These are phyloP conservation scores for Saccopteryx bilineata DNA, from an alignment of 2,113 vertebrate genomes.

Conservation along the genomic window DNA sequence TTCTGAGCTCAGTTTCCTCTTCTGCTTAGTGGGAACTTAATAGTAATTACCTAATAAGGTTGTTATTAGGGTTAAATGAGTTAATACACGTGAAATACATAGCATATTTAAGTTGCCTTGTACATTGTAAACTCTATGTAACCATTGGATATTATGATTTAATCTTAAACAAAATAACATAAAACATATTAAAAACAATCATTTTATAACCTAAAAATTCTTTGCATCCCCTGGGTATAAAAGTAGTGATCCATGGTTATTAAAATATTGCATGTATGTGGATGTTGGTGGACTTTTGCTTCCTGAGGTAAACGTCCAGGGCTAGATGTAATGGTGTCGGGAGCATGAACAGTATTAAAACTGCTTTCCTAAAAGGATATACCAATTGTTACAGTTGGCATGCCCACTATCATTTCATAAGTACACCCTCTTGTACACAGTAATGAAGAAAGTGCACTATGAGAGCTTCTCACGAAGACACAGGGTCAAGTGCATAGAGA, in stretches of 20 bases:
- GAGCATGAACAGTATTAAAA: not conserved
- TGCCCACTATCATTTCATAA: not conserved
- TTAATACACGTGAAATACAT: not conserved
- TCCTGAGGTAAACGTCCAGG: not conserved
- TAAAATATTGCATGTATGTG: not conserved
- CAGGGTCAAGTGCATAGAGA: not conserved
- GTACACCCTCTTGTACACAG: not conserved
- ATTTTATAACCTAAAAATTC: not conserved
- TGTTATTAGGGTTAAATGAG: not conserved
- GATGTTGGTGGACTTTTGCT: conserved; percentile 34
- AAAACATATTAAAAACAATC: not conserved
- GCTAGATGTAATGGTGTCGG: not conserved
- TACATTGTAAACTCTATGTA: not conserved
- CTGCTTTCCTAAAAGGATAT: not conserved
- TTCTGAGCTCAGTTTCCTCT: not conserved
- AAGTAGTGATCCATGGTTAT: not conserved
- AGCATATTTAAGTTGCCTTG: not conserved
- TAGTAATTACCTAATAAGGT: not conserved
- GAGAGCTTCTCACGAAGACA: not conserved
- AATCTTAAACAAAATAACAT: not conserved
- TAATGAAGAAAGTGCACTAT: not conserved
- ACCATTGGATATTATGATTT: not conserved
- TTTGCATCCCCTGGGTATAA: not conserved
- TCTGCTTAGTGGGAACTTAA: not conserved
- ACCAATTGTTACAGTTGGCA: not conserved